These are phyloP conservation scores for Magallana ariakensis DNA, from an alignment of 1,140 invertebrate genomes.

Conservation along the genomic window DNA sequence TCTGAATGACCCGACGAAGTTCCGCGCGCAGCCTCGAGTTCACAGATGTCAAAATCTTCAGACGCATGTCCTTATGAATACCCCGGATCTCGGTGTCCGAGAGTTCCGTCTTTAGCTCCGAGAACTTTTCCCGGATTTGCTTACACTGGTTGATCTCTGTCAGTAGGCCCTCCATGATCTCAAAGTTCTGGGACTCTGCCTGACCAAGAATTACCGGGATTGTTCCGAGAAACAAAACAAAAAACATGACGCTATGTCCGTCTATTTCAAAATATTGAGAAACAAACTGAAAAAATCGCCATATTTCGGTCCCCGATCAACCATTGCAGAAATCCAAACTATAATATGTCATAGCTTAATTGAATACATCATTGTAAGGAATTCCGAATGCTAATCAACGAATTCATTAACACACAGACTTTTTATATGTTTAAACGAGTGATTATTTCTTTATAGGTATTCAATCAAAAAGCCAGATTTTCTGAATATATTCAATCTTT, in stretches of 20 bases:
- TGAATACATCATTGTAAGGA: not conserved
- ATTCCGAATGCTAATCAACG: not conserved
- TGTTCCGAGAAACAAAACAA: not conserved
- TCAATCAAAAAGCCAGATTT: constrained; percentile 9
- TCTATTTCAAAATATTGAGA: not conserved
- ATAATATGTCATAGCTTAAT: not conserved
- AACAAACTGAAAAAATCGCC: not conserved
- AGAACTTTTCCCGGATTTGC: not conserved
- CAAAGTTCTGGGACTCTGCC: not conserved
- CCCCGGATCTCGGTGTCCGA: constrained; percentile 1
- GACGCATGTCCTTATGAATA: constrained; percentile 12
- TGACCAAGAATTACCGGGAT: not conserved
- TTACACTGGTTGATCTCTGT: constrained; percentile 23
- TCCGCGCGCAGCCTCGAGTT: not conserved
- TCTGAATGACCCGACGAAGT: constrained; percentile 1
- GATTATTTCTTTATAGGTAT: not conserved
- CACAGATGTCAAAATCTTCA: constrained; percentile 22
- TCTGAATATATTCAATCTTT: constrained; percentile 7
- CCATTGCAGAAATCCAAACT: not conserved
- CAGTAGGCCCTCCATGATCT: not conserved
- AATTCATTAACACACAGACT: not conserved
- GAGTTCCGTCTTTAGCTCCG: not conserved
- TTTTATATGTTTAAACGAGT: not conserved
- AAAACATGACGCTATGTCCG: not conserved
- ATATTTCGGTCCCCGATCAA: not conserved